Conservation (phyloP, 2,888 invertebrate species). For the Sphaerophoria rueppellii region DNA sequence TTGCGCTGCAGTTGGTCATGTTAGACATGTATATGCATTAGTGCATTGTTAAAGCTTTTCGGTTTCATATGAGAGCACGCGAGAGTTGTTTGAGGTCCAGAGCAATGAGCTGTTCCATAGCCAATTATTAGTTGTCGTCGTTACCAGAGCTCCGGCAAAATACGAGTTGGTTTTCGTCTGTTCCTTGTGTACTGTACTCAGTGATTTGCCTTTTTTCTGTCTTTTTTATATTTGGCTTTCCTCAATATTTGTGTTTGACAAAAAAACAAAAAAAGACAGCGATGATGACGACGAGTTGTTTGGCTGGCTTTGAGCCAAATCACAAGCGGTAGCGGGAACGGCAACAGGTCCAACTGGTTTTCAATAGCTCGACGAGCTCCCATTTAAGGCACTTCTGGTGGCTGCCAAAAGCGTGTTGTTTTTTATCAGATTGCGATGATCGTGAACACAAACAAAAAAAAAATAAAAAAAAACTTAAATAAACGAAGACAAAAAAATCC, state of each 20-base stretch:
- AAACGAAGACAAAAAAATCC: conserved; percentile 2
- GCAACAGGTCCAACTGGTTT: conserved; percentile 72
- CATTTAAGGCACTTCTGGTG: conserved; percentile 72
- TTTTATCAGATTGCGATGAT: conserved; percentile 68
- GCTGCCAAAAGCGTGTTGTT: conserved; percentile 73
- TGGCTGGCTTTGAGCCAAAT: conserved; percentile 15
- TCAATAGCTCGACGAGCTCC: conserved; percentile 61
- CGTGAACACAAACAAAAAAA: conserved; percentile 33
- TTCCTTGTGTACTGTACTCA: conserved; percentile 14
- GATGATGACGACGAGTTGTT: conserved; percentile 28
- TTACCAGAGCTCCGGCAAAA: conserved; percentile 41
- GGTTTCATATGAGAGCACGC: conserved; percentile 43
- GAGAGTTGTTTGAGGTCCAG: conserved; percentile 30
- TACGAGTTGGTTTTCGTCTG: background rate
- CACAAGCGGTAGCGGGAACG: conserved; percentile 44
- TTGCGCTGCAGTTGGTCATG: conserved; percentile 51
- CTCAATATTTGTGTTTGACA: conserved; percentile 4
- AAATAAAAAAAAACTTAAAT: conserved; percentile 16
- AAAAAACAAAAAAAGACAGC: conserved; percentile 11
- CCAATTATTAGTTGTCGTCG: conserved; percentile 71
- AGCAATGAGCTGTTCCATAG: conserved; percentile 52
- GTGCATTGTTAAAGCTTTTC: conserved; percentile 60
- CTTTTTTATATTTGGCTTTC: conserved; percentile 15
- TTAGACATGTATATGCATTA: conserved; percentile 20
- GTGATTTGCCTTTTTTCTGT: conserved; percentile 33